A percentile compares a stretch with the other conserved stretches of the same genome.
Evolutionary conservation across 2,113 vertebrate species (phyloP).

Genomic region (Xyrauchen texanus): DNA sequence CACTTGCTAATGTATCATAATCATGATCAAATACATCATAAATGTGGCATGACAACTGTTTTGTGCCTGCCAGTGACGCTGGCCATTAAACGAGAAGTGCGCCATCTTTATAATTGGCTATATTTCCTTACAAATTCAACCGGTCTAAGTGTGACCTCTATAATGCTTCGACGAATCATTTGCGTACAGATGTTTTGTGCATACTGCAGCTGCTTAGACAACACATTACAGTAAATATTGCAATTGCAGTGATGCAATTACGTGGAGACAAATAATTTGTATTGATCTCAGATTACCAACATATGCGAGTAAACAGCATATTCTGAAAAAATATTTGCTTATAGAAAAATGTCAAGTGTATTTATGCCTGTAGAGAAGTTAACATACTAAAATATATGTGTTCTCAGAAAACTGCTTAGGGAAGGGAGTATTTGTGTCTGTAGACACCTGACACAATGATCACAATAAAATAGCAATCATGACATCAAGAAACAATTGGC

Average conservation of each 20-base stretch:
- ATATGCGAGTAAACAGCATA: background rate
- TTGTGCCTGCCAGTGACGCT: constrained; percentile 14
- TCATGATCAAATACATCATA: constrained; percentile 25
- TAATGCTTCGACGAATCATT: background rate
- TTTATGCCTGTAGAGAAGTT: background rate
- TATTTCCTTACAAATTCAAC: constrained; percentile 12
- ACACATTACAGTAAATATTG: constrained; percentile 31
- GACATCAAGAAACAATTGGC: background rate
- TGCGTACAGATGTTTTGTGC: constrained; percentile 19
- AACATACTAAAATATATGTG: background rate
- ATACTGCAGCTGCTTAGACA: constrained; percentile 10
- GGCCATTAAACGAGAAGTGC: background rate
- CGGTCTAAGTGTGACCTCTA: background rate
- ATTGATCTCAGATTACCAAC: background rate
- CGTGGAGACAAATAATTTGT: constrained; percentile 5
- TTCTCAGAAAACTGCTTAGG: background rate
- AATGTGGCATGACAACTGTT: constrained; percentile 22
- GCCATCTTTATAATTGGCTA: background rate
- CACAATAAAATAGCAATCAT: background rate
- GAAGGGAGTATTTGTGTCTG: background rate
- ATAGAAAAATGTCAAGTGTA: background rate
- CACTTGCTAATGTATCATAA: background rate
- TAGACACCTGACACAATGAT: background rate
- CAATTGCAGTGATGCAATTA: background rate
- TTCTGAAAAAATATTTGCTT: too few species aligned